Base-by-base conservation (phyloP, 2,797 vertebrate genomes). In the Halcyon leucocephala region DNA sequence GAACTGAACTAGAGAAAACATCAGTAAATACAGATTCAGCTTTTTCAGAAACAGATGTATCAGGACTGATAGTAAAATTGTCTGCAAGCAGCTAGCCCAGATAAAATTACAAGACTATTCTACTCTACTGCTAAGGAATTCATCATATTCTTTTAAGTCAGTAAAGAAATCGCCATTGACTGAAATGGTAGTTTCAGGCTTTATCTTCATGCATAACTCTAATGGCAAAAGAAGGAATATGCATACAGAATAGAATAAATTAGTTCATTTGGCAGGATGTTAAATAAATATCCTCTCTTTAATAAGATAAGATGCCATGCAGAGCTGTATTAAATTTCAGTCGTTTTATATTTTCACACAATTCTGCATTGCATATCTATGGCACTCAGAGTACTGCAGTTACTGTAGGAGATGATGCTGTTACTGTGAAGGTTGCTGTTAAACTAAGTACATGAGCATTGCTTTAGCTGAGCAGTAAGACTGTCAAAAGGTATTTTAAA, bases 251-350 rank as follows among this genome's bases (percentile, higher is more conserved):
- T 88, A 78, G 37, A 92, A 73, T 19, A 48, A 89, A 74, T 86
- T 76, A 7, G 7, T 82, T 92, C 82, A 24, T 42, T 79, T 80
- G 73, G 44, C 78, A n/a, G n/a, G 22, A 42, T 52, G 35, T 86
- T 84, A 90, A 93, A 84, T 44, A 94, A 95, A 77, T 84, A 80
- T 31, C 28, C 14, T 41, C 28, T 83, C 52, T 93, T 89, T 66
- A 88, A 72, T 69, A 91, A 93, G n/a, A 42, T 69, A 84, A 37
- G n/a, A 49, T 82, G 49, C 10, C 28, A 73, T 44, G 15, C 19
- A 86, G 35, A 92, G 58, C 22, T 87, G 31, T 73, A 84, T 84
- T 90, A 66, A 60, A 86, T 80, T 92, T 89, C 80, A 62, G 16
- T 44, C 31, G 11, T 39, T 82, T 61, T 49, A 20, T 69, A 70